Evolutionary conservation across 2,888 invertebrate species (phyloP).

Genomic region (Anodontia alba): DNA sequence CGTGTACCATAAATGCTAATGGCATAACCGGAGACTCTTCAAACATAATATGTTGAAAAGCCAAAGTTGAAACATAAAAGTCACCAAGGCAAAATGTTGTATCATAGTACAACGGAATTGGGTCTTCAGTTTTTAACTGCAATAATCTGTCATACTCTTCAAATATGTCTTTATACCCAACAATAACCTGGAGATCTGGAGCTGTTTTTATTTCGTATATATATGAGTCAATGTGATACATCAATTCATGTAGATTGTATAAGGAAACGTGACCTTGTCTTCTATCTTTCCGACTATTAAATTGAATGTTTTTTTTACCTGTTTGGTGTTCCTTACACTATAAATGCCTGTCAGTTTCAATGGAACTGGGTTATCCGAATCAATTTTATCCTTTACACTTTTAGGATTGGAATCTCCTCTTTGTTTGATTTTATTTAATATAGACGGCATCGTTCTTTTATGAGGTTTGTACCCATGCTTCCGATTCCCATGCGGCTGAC

Average conservation of each 20-base stretch:
- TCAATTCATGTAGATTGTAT: neutral
- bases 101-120: conserved; percentile 10
- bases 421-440: neutral
- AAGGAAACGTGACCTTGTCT: conserved; percentile 4
- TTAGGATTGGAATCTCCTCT: neutral
- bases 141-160: neutral
- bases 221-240: neutral
- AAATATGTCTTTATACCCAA: neutral
- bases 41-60: conserved; percentile 24
- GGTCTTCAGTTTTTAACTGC: neutral
- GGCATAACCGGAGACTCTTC: conserved; percentile 12
- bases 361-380: neutral
- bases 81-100: conserved; percentile 25
- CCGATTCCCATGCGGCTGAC: neutral
- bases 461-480: conserved; percentile 2
- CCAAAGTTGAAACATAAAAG: conserved; percentile 21
- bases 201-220: conserved; percentile 10
- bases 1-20: conserved; percentile 10
- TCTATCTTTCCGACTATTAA: neutral
- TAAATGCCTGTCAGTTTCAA: neutral
- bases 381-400: neutral
- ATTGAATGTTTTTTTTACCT: conserved; percentile 1
- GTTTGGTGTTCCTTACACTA: neutral
- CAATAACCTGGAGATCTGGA: conserved; percentile 17
- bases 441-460: neutral